A percentile compares a stretch with the other conserved stretches of the same genome.
Evolutionary conservation across 2,113 vertebrate species (phyloP).

Genomic region (Cranoglanis bouderius): DNA sequence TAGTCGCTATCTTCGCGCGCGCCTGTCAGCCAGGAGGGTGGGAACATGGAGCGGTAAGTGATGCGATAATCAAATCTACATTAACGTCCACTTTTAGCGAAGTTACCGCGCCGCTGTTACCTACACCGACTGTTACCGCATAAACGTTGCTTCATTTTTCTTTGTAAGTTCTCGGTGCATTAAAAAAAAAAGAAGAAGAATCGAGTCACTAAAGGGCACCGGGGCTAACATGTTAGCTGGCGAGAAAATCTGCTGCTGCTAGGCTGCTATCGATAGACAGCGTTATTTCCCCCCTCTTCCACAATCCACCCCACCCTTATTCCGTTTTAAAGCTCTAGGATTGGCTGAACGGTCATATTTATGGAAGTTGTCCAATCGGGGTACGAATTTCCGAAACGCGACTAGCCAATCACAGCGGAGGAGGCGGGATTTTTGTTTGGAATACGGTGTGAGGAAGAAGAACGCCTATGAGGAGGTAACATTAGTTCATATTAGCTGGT

Average conservation of each 20-base stretch:
- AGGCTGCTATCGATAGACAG: background rate
- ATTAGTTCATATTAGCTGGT: conserved; percentile 31
- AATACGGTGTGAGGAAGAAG: conserved; percentile 24
- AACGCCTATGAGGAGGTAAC: conserved; percentile 32
- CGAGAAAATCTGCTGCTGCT: background rate
- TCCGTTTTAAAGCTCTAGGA: background rate
- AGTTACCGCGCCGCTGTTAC: conserved; percentile 3
- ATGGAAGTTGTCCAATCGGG: background rate
- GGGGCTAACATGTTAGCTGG: conserved; percentile 8
- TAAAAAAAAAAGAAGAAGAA: background rate
- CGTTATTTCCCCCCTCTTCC: background rate
- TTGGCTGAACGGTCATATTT: background rate
- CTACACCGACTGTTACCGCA: too few relatives aligned
- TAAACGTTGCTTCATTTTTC: too few relatives aligned
- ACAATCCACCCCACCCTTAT: background rate
- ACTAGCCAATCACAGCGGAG: background rate
- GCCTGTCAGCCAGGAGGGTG: conserved; percentile 73
- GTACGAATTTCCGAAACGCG: background rate
- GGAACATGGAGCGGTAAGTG: conserved; percentile 76
- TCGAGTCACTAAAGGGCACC: conserved; percentile 1
- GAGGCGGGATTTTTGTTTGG: background rate
- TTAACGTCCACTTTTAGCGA: conserved; percentile 33
- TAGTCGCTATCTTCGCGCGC: background rate
- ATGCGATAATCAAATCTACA: conserved; percentile 59
- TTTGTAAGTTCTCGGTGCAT: background rate